These are phyloP conservation scores for Drosophila colorata DNA, from an alignment of 2,888 invertebrate species.

Conservation along the genomic window DNA sequence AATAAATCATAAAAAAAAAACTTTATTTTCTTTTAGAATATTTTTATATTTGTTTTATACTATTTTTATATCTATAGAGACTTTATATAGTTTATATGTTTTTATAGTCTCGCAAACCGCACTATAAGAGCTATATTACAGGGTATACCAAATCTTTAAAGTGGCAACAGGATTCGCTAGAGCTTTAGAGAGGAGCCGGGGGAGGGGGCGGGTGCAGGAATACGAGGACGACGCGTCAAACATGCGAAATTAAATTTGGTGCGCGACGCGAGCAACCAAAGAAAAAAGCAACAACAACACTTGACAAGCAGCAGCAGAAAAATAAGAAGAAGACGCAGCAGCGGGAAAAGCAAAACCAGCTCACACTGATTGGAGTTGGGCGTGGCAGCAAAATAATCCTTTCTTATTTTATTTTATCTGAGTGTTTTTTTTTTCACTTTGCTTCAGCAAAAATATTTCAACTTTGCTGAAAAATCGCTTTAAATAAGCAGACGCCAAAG, in stretches of 20 bases:
- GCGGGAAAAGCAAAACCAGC: conserved; percentile 20
- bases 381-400: conserved; percentile 68
- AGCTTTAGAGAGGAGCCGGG: conserved; percentile 6
- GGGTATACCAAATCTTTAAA: conserved; percentile 43
- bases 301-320: conserved; percentile 53
- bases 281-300: conserved; percentile 25
- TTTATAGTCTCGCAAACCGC: not conserved
- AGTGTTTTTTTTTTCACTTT: conserved; percentile 8
- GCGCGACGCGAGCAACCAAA: conserved; percentile 35
- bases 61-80: no score
- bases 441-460: conserved; percentile 51
- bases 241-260: conserved; percentile 76
- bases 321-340: conserved; percentile 3
- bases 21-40: no score
- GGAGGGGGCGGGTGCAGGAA: not conserved
- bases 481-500: conserved; percentile 52
- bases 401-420: conserved; percentile 41
- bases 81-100: no score
- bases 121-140: not conserved
- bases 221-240: conserved; percentile 65
- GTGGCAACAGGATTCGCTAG: conserved; percentile 47
- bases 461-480: conserved; percentile 55
- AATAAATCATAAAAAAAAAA: no score
- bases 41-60: no score
- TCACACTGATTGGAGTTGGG: conserved; percentile 53